phyloP scores from a whole-genome alignment of 2,888 invertebrate species.

The Eledone cirrhosa region DNA sequence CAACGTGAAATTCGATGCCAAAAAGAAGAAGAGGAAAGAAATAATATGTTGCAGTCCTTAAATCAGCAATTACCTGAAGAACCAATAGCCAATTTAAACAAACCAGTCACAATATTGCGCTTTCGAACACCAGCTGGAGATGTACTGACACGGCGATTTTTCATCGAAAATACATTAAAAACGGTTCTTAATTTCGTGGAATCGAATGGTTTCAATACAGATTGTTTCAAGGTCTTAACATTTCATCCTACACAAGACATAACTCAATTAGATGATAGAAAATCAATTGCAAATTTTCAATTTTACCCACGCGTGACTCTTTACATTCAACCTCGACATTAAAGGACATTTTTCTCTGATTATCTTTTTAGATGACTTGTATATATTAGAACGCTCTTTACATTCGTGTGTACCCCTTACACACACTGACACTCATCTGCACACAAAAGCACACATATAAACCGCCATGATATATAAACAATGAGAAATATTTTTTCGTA shows the following conservation, averaged over 20 bases:
- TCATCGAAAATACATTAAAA: neutral
- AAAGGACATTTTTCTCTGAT: no score
- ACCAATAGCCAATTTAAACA: neutral
- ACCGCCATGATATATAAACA: no score
- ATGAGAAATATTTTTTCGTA: no score
- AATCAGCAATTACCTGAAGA: neutral
- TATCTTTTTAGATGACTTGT: no score
- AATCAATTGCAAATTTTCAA: neutral
- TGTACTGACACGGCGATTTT: constrained; percentile 5
- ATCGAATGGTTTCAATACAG: neutral
- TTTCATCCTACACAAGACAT: constrained; percentile 9
- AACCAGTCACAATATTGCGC: neutral
- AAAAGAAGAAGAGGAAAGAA: constrained; percentile 7
- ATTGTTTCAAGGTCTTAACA: neutral
- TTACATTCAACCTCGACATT: constrained; percentile 6
- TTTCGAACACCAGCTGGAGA: constrained; percentile 18
- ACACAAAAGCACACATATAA: no score
- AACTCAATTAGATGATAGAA: neutral
- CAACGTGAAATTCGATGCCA: neutral
- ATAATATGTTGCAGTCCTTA: neutral
- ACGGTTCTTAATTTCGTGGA: constrained; percentile 3
- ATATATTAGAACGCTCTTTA: no score
- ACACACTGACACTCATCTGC: no score
- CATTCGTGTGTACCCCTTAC: no score
- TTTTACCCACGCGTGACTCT: neutral